Percentiles rank a stretch among this genome's conserved stretches.
Conservation (phyloP, 2,113 vertebrate genomes). For the Mormyrus lacerda region DNA sequence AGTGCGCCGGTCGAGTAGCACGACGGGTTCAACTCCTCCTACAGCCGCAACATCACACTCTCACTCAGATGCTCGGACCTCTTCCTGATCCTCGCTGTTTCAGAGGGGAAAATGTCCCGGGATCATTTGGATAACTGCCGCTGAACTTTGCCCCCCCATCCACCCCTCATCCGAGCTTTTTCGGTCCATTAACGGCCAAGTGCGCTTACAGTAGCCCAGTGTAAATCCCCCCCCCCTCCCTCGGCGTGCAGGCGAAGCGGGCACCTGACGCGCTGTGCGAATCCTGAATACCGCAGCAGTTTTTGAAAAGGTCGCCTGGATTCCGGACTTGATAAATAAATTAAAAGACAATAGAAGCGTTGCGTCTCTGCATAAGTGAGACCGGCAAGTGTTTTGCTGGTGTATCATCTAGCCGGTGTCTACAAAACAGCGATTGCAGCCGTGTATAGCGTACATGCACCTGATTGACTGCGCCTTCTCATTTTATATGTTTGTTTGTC, state of each 20-base stretch:
- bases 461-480: background rate
- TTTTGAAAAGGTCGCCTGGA: slow-evolving; percentile 32
- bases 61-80: slow-evolving; percentile 16
- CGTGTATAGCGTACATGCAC: background rate
- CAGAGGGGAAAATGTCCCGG: background rate
- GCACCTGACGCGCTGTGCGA: slow-evolving; percentile 24
- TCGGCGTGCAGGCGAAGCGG: slow-evolving; percentile 33
- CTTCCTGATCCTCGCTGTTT: slow-evolving; percentile 23
- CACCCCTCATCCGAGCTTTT: background rate
- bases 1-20: slow-evolving; percentile 42
- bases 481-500: background rate
- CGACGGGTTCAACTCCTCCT: slow-evolving; percentile 53
- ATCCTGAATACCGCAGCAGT: slow-evolving; percentile 27
- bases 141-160: slow-evolving; percentile 20
- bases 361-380: slow-evolving; percentile 43
- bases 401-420: slow-evolving; percentile 26
- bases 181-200: slow-evolving; percentile 15
- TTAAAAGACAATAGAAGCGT: slow-evolving; percentile 48
- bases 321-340: slow-evolving; percentile 59
- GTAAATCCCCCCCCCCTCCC: slow-evolving; percentile 28
- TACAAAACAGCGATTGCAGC: background rate
- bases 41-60: slow-evolving; percentile 43
- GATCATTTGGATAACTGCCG: slow-evolving; percentile 24
- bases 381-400: slow-evolving; percentile 30
- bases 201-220: slow-evolving; percentile 2